Base-by-base conservation (phyloP, 35 echinoderm and acorn worm species). In the Eucidaris tribuloides region DNA sequence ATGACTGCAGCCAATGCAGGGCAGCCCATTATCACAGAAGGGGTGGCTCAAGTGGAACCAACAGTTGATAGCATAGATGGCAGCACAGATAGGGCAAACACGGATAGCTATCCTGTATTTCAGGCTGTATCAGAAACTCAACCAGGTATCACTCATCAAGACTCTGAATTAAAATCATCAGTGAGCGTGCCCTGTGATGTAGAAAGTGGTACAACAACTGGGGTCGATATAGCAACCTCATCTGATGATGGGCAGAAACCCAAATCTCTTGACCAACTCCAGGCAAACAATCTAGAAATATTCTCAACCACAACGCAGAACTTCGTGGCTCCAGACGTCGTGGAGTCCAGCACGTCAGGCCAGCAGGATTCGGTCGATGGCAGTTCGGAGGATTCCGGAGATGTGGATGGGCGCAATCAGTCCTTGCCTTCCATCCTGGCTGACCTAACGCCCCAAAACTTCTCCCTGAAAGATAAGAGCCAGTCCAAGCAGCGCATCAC, bases 391-490 rank as follows among this genome's bases (percentile, higher is more conserved):
- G 84, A 40, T n/a, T 24, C 40, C 3, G 58, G 31, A 17, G 76
- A 85, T 0, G 22, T 44, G 19, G 76, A 86, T 7, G 76, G 82
- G 14, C 65, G 28, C 2, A 83, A 23, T 39, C 45, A 49, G 0
- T 87, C 84, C 18, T 58, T 92, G 42, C 85, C 94, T 11, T 93
- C 90, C 27, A 89, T 97, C n/a, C 68, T 97, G 24, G 90, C 82
- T 7, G 89, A 97, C 42, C 59, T 97, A 23, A 76, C 79, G 20
- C 94, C 94, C 0, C 86, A 97, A 44, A 97, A 93, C 63, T 97
- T 97, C 76, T 85, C 85, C 9, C 88, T 97, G 22, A 97, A 85
- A 44, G 83, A 85, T 3, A 83, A 89, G 20, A 49, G 50, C 33
- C 79, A 82, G 18, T 38, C 58, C 6, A 92, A 97, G 39, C 81